These are phyloP conservation scores for Amphiduros pacificus DNA, from an alignment of 2,888 invertebrate species.

Conservation along the genomic window DNA sequence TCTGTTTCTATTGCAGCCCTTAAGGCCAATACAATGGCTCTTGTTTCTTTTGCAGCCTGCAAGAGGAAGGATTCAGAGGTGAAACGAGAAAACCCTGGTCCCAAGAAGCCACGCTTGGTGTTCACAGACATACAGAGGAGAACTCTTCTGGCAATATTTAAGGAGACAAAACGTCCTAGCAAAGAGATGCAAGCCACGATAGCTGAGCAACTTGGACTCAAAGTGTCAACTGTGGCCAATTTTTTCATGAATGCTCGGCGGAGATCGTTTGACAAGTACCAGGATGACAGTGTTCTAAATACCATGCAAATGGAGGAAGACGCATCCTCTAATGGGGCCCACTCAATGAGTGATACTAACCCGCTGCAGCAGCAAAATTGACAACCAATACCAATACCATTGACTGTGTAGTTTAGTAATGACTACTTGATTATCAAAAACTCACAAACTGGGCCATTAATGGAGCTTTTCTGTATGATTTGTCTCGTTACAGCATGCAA, in stretches of 20 bases:
- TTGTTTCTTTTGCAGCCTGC: conserved; percentile 70
- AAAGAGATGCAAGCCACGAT: conserved; percentile 99
- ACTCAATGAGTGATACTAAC: no score
- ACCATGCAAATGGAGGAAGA: no score
- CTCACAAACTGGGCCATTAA: no score
- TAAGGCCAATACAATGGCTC: no score
- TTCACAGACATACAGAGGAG: conserved; percentile 99
- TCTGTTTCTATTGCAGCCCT: no score
- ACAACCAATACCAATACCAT: no score
- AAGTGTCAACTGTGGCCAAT: conserved; percentile 97
- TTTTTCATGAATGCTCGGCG: conserved; percentile 99
- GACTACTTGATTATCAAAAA: no score
- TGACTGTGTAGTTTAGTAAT: no score
- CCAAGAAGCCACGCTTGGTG: conserved; percentile 99
- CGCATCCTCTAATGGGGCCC: no score
- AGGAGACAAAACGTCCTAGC: conserved; percentile 98
- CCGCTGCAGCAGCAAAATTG: no score
- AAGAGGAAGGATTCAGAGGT: conserved; percentile 61
- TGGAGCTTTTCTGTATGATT: no score
- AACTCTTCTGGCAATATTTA: conserved; percentile 99
- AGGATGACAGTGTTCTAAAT: no score
- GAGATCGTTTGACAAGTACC: conserved; percentile 89
- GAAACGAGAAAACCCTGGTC: conserved; percentile 65
- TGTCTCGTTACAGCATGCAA: conserved; percentile 72
- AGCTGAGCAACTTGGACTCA: conserved; percentile 92